Percentiles rank a stretch among this genome's conserved stretches.
These are phyloP conservation scores for Emys orbicularis DNA, from an alignment of 2,797 vertebrate species.

Conservation along the genomic window DNA sequence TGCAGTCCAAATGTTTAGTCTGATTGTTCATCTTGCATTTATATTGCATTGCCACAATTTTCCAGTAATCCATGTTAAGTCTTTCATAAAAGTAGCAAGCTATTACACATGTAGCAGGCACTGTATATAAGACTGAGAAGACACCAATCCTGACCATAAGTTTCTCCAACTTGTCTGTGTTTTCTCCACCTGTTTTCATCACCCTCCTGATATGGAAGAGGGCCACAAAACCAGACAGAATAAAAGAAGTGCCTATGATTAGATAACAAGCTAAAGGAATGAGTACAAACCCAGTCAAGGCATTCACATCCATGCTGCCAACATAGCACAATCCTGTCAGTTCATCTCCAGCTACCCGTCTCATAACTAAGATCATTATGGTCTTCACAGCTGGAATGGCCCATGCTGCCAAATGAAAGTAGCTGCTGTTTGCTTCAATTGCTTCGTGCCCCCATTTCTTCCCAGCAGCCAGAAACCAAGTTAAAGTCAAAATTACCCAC, in stretches of 20 bases:
- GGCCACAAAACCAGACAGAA: conserved; percentile 96
- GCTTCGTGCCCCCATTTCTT: conserved; percentile 99
- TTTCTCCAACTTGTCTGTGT: conserved; percentile 97
- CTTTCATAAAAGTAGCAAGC: conserved; percentile 98
- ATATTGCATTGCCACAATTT: conserved; percentile 85
- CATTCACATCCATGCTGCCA: conserved; percentile 96
- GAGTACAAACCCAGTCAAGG: conserved; percentile 95
- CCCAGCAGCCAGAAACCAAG: conserved; percentile 97
- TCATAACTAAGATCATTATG: conserved; percentile 96
- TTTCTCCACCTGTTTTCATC: conserved; percentile 98
- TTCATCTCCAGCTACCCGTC: conserved; percentile 96
- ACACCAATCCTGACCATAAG: conserved; percentile 98
- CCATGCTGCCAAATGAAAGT: conserved; percentile 98
- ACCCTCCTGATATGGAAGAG: conserved; percentile 97
- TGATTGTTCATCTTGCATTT: conserved; percentile 85
- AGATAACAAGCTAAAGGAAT: conserved; percentile 96
- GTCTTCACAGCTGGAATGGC: conserved; percentile 97
- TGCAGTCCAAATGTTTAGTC: conserved; percentile 87
- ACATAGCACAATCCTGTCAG: conserved; percentile 97
- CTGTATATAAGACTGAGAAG: conserved; percentile 96
- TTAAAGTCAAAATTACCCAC: conserved; percentile 98
- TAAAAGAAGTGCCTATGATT: conserved; percentile 94
- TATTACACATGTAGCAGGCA: conserved; percentile 97
- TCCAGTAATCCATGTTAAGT: conserved; percentile 97
- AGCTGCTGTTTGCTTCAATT: conserved; percentile 98